Evolutionary conservation across 2,113 vertebrate species (phyloP).

Genomic region (Choloepus hoffmanni): DNA sequence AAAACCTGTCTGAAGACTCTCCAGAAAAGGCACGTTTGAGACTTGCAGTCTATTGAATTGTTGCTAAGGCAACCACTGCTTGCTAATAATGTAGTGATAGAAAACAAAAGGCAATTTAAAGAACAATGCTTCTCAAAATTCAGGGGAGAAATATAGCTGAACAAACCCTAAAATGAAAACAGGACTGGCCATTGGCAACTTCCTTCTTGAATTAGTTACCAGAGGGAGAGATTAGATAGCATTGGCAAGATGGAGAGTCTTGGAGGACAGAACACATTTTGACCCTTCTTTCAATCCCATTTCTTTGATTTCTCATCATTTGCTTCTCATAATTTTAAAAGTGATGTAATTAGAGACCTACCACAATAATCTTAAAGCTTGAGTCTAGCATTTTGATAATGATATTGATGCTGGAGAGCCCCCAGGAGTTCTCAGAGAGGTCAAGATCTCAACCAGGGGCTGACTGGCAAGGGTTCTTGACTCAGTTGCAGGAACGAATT

Average conservation of each 20-base stretch:
- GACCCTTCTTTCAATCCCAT: background rate
- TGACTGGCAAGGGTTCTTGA: too few species aligned
- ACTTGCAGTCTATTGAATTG: conserved; percentile 67
- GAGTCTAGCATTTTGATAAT: background rate
- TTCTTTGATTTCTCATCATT: background rate
- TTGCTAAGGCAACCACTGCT: conserved; percentile 81
- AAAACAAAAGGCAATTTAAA: conserved; percentile 68
- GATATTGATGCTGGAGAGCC: background rate
- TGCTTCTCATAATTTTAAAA: background rate
- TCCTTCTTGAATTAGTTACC: background rate
- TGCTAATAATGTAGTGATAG: conserved; percentile 74
- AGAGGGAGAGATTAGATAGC: background rate
- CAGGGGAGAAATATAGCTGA: conserved; percentile 51
- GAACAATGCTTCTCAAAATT: conserved; percentile 71
- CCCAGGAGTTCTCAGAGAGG: too few species aligned
- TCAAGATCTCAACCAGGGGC: too few species aligned
- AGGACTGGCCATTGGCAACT: background rate
- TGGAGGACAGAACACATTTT: fast-evolving
- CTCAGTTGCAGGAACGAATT: too few species aligned
- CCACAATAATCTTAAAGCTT: background rate
- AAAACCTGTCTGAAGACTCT: conserved; percentile 42
- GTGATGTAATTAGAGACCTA: background rate
- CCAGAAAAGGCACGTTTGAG: conserved; percentile 57
- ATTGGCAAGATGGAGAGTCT: background rate
- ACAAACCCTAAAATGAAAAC: background rate